Percentiles rank a stretch among this genome's conserved stretches.
Conservation (phyloP, 2,113 vertebrate species). For the Eublepharis macularius region DNA sequence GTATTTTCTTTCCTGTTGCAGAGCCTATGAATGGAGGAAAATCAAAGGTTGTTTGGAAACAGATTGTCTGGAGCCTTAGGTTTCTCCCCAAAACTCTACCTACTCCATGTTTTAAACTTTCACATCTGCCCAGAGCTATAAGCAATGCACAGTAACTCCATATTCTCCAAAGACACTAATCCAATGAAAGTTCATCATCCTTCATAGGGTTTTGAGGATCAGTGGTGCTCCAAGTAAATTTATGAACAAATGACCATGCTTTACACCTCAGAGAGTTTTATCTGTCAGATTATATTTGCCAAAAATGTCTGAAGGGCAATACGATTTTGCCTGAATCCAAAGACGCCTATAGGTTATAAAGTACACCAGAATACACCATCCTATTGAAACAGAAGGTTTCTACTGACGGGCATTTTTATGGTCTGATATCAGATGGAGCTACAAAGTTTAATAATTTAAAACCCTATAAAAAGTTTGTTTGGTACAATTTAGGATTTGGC, state of each 20-base stretch:
- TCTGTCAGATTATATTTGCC: not conserved
- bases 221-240: not conserved
- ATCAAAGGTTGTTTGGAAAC: not conserved
- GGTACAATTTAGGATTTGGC: not conserved
- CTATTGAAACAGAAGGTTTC: not conserved
- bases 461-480: conserved; percentile 30
- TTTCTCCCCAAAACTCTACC: too few relatives aligned
- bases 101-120: too few relatives aligned
- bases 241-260: not conserved
- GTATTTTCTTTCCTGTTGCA: not conserved
- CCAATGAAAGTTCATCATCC: not conserved
- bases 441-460: conserved; percentile 58
- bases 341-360: not conserved
- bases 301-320: conserved; percentile 32
- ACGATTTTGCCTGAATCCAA: conserved; percentile 41
- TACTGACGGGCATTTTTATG: not conserved
- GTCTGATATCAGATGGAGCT: conserved; percentile 30
- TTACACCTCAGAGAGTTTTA: not conserved
- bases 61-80: not conserved
- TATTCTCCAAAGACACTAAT: not conserved
- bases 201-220: not conserved
- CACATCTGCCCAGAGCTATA: too few relatives aligned
- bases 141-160: too few relatives aligned
- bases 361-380: not conserved
- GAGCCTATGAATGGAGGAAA: not conserved